Conservation (phyloP, 2,888 invertebrate genomes). For the Epistrophella euchroma region DNA sequence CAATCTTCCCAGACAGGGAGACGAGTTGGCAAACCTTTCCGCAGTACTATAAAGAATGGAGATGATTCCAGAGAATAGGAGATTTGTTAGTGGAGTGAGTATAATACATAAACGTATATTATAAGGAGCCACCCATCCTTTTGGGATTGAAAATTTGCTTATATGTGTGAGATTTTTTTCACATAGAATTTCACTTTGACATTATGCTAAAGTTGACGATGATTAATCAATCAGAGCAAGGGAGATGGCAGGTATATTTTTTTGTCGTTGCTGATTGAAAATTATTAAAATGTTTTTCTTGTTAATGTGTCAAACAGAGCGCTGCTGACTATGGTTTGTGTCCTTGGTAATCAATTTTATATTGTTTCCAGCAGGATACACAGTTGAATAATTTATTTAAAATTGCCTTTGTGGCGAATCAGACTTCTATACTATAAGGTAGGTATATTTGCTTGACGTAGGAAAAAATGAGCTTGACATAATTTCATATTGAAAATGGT, state of each 20-base stretch:
- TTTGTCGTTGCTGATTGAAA: slow-evolving; percentile 51
- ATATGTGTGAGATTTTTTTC: slow-evolving; percentile 5
- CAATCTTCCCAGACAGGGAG: slow-evolving; percentile 50
- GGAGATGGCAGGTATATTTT: not conserved
- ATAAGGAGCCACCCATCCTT: not conserved
- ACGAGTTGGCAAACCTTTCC: not conserved
- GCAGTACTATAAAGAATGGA: not conserved
- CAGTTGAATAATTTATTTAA: slow-evolving; percentile 53
- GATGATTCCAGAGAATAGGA: slow-evolving; percentile 1
- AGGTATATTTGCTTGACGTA: not conserved
- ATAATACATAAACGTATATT: too few relatives aligned
- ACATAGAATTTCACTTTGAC: slow-evolving; percentile 22
- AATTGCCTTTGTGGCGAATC: slow-evolving; percentile 37
- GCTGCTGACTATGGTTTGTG: slow-evolving; percentile 27
- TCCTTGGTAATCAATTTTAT: slow-evolving; percentile 58
- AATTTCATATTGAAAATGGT: slow-evolving; percentile 10
- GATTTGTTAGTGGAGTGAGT: not conserved
- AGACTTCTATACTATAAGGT: not conserved
- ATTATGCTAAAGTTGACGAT: slow-evolving; percentile 43
- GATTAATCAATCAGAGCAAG: slow-evolving; percentile 62
- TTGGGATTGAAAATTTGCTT: slow-evolving; percentile 46
- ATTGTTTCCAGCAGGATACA: slow-evolving; percentile 22
- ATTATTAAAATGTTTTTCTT: slow-evolving; percentile 62
- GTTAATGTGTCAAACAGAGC: slow-evolving; percentile 37
- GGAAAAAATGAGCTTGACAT: slow-evolving; percentile 4